Percentiles rank a stretch among this genome's conserved stretches.
Evolutionary conservation across 2,113 vertebrate genomes (phyloP).

Genomic region (Sinosuthora webbiana): DNA sequence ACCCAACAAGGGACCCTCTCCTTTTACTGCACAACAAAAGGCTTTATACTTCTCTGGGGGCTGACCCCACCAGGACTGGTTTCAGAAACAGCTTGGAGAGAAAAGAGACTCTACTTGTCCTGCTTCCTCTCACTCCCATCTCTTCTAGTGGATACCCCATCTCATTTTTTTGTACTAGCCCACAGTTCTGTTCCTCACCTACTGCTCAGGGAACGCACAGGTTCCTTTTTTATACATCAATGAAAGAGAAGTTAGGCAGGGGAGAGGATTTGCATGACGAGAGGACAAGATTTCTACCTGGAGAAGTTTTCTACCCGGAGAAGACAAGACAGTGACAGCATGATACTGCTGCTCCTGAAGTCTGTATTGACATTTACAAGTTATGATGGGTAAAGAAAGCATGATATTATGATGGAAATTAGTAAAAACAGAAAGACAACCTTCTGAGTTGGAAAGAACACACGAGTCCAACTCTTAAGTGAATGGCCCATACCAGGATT

Average conservation of each 20-base stretch:
- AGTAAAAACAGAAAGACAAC: background rate
- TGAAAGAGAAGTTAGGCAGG: background rate
- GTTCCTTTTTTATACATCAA: background rate
- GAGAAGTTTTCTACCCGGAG: background rate
- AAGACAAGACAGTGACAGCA: background rate
- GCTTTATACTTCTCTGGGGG: background rate
- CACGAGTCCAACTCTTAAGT: background rate
- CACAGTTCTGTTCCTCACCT: background rate
- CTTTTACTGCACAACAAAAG: background rate
- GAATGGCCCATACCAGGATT: accelerated
- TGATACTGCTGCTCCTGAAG: background rate
- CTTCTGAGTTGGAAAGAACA: background rate
- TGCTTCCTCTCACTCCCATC: background rate
- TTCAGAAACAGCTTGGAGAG: background rate
- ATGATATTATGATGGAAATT: background rate
- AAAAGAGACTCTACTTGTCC: background rate
- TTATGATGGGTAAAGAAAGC: background rate
- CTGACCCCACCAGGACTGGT: background rate
- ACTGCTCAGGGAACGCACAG: background rate
- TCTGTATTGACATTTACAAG: background rate
- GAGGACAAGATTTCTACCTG: background rate
- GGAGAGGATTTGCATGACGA: background rate
- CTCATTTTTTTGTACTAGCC: background rate
- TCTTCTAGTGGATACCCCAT: background rate
- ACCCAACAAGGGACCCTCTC: background rate